phyloP scores from a whole-genome alignment of 2,797 vertebrate genomes.

The Eutrigla gurnardus region DNA sequence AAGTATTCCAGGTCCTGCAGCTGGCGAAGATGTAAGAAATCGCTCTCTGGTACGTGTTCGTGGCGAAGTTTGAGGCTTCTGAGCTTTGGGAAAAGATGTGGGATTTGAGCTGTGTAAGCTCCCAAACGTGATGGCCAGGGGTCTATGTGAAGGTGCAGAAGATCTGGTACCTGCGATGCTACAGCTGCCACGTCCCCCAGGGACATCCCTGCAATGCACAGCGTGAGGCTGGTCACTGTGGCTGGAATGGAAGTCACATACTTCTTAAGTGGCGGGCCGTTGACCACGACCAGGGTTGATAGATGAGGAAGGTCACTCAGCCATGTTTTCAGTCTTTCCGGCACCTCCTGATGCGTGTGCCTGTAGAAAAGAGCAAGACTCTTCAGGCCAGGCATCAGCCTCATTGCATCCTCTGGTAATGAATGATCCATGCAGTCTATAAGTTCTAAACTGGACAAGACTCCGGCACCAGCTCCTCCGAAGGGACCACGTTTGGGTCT shows the following conservation, averaged over 20 bases:
- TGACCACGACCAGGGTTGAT: constrained; percentile 53
- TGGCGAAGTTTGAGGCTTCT: constrained; percentile 59
- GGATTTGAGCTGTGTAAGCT: constrained; percentile 39
- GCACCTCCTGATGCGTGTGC: not conserved
- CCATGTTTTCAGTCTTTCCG: constrained; percentile 51
- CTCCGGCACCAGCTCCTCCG: not conserved
- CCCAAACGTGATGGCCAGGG: constrained; percentile 56
- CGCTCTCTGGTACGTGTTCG: constrained; percentile 35
- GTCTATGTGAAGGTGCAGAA: constrained; percentile 72
- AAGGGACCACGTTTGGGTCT: not conserved
- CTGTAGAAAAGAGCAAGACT: constrained; percentile 58
- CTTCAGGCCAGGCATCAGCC: constrained; percentile 49
- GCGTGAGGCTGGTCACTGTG: constrained; percentile 64
- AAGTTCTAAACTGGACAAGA: constrained; percentile 71
- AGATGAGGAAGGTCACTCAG: constrained; percentile 59
- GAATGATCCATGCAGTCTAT: constrained; percentile 25
- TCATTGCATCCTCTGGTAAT: constrained; percentile 47
- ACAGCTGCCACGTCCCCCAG: constrained; percentile 45
- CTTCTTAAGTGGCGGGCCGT: constrained; percentile 45
- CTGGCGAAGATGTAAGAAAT: constrained; percentile 54
- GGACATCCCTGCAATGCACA: constrained; percentile 38
- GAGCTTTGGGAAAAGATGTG: constrained; percentile 68
- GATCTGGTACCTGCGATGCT: constrained; percentile 52
- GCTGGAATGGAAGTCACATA: constrained; percentile 60
- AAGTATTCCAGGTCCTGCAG: constrained; percentile 61